Base-by-base conservation (phyloP, 2,113 vertebrate genomes). In the Ageneiosus marmoratus region DNA sequence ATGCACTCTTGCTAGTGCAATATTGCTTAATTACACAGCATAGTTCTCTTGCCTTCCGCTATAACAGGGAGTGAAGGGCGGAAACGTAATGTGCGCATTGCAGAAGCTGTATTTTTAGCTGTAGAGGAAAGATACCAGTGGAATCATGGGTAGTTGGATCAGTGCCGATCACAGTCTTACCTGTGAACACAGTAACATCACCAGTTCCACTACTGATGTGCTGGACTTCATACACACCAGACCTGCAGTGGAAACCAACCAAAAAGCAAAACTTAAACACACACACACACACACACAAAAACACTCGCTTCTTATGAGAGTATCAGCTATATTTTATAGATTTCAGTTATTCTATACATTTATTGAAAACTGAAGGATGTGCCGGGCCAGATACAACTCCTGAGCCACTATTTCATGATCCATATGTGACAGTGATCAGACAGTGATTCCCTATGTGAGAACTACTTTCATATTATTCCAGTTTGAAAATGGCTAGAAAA, bases 161-260 rank as follows among this genome's bases (percentile, higher is more conserved):
- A 37, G 27, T 70, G 5, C 5, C 1, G 34, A n/a, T 20, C 32
- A 22, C 24, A 20, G 16, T 8, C 85, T 93, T 91, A 99, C 98
- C 97, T 99, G 98, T 83, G 98, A 99, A 91, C 98, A 99, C 84
- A 99, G 96, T 92, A 99, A 94, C 98, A 99, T 99, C 29, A 99
- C 98, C 2, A 99, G 94, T 90, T 99, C 98, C 84, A 99, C 98
- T 88, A 99, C 98, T 0, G 98, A 99, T 0, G 97, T 99, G 91
- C 98, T 99, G 0, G 98, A 99, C 91, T 99, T 99, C 98, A 99
- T 99, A 74, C 98, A 99, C 76, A 99, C 98, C 60, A 99, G 94
- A 90, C 98, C 98, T 99, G 89, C 32, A 91, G 89, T 85, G 88
- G 16, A 90, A 87, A 90, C 82, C 88, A 12, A 91, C 87, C 79